Base-by-base conservation (phyloP, 2,888 invertebrate species). In the Phorcus lineatus region DNA sequence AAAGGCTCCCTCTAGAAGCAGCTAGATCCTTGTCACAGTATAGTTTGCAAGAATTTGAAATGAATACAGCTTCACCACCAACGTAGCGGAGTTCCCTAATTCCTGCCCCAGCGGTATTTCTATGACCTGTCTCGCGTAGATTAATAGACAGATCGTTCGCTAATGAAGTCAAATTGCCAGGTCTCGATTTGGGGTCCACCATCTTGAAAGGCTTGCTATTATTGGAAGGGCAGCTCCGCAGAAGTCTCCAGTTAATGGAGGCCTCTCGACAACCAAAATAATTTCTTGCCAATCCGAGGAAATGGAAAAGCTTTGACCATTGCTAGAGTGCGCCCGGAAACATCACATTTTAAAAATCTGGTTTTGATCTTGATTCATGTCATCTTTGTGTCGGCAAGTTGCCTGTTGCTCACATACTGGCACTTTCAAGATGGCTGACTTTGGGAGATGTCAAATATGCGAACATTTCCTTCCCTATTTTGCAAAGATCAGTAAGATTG, bases 251-350 rank as follows among this genome's bases (percentile, higher is more conserved):
- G 31, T 36, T 70, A 70, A 70, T 70, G 70, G 16, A 70, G 70
- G 40, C 36, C 16, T 67, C 16, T 70, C 11, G 70, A 31, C 31
- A 31, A 17, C 70, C 19, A 40, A 19, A 40, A 70, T 70, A 70
- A 70, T 36, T 70, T 70, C 70, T 70, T 70, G 70, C 36, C 70
- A 70, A 36, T 19, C 19, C 17, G 11, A 36, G 70, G 70, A 70
- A 70, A 70, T 70, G 70, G 70, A 40, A 70, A 40, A 70, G 28
- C 70, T 70, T 70, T 36, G 19, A 70, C 28, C 70, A 36, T 70
- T 70, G 36, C 40, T 17, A 70, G 36, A 70, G 70, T 19, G 36
- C 16, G 36, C 36, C n/a, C 40, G 40, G 70, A 36, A 67, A 70
- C 31, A 11, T 40, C 19, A 70, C 40, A 36, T 70, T 70, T 70